phyloP scores from a whole-genome alignment of 2,888 invertebrate genomes.

The Julus scandinavius region DNA sequence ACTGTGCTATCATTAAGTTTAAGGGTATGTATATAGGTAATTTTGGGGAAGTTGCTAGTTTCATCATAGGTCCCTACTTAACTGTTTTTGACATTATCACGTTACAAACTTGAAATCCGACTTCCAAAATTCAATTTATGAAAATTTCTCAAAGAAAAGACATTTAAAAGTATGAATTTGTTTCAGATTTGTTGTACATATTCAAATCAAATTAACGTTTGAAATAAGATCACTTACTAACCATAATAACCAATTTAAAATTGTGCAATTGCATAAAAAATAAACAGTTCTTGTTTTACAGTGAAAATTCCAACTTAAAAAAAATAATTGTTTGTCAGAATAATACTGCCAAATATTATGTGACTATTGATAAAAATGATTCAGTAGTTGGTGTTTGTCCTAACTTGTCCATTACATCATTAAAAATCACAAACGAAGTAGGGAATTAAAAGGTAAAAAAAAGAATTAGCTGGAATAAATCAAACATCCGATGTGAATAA shows the following conservation, averaged over 20 bases:
- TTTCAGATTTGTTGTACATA: not conserved
- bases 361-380: not conserved
- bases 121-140: too few relatives aligned
- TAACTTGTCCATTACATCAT: not conserved
- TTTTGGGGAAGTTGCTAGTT: not conserved
- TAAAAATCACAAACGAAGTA: not conserved
- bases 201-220: not conserved
- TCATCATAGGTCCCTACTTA: not conserved
- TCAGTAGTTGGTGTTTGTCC: not conserved
- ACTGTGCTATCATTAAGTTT: not conserved
- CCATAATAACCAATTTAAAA: not conserved
- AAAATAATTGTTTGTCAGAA: too few relatives aligned
- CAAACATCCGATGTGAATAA: not conserved
- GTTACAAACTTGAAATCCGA: too few relatives aligned
- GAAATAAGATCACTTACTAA: not conserved
- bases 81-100: not conserved
- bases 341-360: too few relatives aligned
- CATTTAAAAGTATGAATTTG: too few relatives aligned
- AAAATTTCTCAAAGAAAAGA: too few relatives aligned
- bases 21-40: not conserved
- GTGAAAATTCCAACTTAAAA: too few relatives aligned
- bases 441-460: not conserved
- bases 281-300: not conserved
- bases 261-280: not conserved
- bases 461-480: not conserved